Evolutionary conservation across 2,888 invertebrate genomes (phyloP), one percentile per base, ranked within the genome.

Genomic region (Standfussiana lucernea): DNA sequence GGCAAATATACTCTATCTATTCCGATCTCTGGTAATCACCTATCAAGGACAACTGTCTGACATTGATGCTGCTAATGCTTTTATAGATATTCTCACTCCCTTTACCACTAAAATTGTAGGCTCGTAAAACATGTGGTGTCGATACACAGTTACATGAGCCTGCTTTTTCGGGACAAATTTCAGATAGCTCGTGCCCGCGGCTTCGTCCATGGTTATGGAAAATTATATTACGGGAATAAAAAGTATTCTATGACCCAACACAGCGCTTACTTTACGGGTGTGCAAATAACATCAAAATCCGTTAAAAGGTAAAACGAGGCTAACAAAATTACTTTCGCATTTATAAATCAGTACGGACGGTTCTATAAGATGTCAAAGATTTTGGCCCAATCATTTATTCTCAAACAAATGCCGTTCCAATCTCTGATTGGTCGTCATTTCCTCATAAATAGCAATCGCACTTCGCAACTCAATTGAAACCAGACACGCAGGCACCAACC

Each of bases 401-500:
- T n/a, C 15, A 53, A 75, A 56, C 35, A 68, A 62, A 47, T 24
- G 10, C 24, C 21, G 42, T 56, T 65, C 24, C 15, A 18, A 37
- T 21, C 24, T n/a, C 50, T 47, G 75, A 82, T 64, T 76, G 68
- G 64, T 47, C 37, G 21, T 42, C 28, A 73, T 42, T 50, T 42
- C n/a, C 65, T 77, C 35, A 79, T 40, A 42, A 42, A 66, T 67
- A 56, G n/a, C 15, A 18, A 59, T 71, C 32, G 62, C 53, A 71
- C 70, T 73, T 62, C 15, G 40, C 66, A 28, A 68, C 42, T 73
- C 67, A 83, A 83, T 81, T 83, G 76, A 69, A 53, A 28, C 69
- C 42, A 84, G 83, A 82, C 83, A 59, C 61, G 45, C 40, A 75
- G 75, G 65, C 83, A 82, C 69, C 76, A 65, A 28, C 70, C 28